phyloP scores from a whole-genome alignment of 2,113 vertebrate species.

The Okapia johnstoni region DNA sequence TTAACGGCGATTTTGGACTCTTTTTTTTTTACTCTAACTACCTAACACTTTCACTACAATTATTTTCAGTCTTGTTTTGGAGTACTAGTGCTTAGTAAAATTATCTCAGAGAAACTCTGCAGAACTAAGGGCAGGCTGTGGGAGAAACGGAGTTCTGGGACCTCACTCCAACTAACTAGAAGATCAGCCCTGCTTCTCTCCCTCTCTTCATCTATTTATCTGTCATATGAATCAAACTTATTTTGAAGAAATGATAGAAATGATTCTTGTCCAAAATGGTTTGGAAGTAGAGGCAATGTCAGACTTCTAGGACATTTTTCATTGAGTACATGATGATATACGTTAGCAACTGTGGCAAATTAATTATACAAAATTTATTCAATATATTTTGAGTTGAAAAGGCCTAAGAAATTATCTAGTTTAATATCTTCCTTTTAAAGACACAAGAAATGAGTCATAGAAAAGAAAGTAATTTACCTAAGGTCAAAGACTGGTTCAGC shows the following conservation, averaged over 20 bases:
- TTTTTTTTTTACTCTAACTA: background rate
- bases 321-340: background rate
- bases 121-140: background rate
- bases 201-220: background rate
- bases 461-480: constrained; percentile 33
- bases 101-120: background rate
- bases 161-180: background rate
- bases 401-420: background rate
- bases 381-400: constrained; percentile 30
- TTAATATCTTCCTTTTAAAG: constrained; percentile 10
- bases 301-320: background rate
- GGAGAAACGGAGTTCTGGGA: background rate
- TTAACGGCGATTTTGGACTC: background rate
- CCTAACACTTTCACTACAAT: background rate
- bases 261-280: background rate
- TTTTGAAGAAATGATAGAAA: background rate
- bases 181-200: background rate
- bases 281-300: background rate
- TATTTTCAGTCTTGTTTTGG: background rate
- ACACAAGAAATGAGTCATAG: background rate
- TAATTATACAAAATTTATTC: constrained; percentile 29
- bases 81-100: background rate
- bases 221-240: background rate
- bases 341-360: background rate
- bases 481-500: constrained; percentile 18